Evolutionary conservation across 2,888 invertebrate genomes (phyloP), one percentile per base, ranked within the genome.

Genomic region (Pammene fasciana): DNA sequence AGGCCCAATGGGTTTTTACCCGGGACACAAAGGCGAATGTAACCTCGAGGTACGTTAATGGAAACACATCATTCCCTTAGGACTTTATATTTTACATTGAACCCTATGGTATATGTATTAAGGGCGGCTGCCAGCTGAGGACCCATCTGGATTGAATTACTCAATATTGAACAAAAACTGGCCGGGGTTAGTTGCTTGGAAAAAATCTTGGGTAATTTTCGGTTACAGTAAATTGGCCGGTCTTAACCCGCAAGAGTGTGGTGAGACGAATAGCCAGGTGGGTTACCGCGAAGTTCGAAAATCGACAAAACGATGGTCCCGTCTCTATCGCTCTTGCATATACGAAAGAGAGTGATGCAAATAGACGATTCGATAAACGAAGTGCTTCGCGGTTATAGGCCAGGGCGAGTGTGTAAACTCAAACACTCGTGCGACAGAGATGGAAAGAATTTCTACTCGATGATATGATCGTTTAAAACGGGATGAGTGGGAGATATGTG

Each of bases 1-100:
- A 38, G 60, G 36, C 5, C 34, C 54, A 34, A 45, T 43, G 46
- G 26, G 56, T 61, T 55, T 55, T 59, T 45, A 54, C 16, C 11
- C 11, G 67, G 67, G 54, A 61, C 61, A 67, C 67, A 67, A 67
- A 46, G 55, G 67, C 45, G 16, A 55, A 67, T 61, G 61, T 67
- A 36, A 55, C 61, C 67, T 36, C 34, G 48, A 26, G 36, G 54
- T 46, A 60, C 45, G 61, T 55, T 67, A 67, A 67, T 67, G 67
- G 67, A 67, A 43, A 67, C 41, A 67, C 61, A 67, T 67, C 52
- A 55, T 67, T 55, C 61, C 67, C 61, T 11, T 3, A 13, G 61
- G 55, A 14, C 18, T 14, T 46, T n/a, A 14, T 14, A 13, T n/a
- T 46, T 46, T 14, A 5, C 46, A 14, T 46, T n/a, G 46, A 14